Evolutionary conservation across 2,888 invertebrate species (phyloP).

Genomic region (Lepidochitona cinerea): DNA sequence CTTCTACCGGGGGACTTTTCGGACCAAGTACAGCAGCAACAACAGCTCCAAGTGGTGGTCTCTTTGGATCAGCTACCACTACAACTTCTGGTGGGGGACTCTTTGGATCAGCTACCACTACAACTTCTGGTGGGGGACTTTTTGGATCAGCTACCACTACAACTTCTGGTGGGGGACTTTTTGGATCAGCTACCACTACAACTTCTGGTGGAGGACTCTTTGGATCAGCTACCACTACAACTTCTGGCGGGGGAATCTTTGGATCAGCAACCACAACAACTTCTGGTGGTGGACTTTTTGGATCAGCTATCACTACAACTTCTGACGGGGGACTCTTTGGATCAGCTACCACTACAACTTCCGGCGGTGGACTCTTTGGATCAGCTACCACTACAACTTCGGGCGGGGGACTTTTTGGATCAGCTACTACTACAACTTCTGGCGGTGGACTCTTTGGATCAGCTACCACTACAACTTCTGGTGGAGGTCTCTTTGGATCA

Average conservation of each 20-base stretch:
- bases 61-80: background rate
- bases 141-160: background rate
- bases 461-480: background rate
- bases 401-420: background rate
- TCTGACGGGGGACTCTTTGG: background rate
- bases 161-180: background rate
- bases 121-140: background rate
- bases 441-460: slow-evolving; percentile 18
- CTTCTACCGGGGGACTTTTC: background rate
- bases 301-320: background rate
- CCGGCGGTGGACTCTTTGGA: slow-evolving; percentile 21
- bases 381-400: slow-evolving; percentile 16
- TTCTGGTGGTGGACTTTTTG: background rate
- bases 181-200: background rate
- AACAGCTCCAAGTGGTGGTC: background rate
- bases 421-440: background rate
- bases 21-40: background rate
- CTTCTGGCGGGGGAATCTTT: background rate
- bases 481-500: slow-evolving; percentile 7
- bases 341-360: slow-evolving; percentile 8
- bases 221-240: background rate
- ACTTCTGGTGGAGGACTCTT: background rate
- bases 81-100: background rate
- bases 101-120: background rate
- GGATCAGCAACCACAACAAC: background rate